A percentile compares a stretch with the other conserved stretches of the same genome.
Evolutionary conservation across 2,113 vertebrate species (phyloP).

Genomic region (Oncorhynchus clarkii): DNA sequence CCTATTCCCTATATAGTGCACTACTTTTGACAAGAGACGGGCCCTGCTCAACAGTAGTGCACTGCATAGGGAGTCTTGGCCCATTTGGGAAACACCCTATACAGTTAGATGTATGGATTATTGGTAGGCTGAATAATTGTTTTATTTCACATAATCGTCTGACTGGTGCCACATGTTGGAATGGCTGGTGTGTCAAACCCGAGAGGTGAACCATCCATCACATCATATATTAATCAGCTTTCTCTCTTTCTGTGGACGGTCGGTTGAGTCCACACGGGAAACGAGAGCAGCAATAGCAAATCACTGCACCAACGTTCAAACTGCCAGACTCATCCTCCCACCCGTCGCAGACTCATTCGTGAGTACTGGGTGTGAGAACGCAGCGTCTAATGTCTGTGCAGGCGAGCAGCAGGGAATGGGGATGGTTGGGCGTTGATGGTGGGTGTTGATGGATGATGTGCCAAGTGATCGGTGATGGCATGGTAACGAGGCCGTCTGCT

Average conservation of each 20-base stretch:
- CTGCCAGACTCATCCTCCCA: background rate
- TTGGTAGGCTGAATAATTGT: background rate
- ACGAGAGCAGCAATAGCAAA: background rate
- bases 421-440: constrained; percentile 18
- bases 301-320: background rate
- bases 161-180: background rate
- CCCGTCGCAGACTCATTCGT: background rate
- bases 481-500: constrained; percentile 50
- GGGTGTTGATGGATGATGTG: constrained; percentile 1
- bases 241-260: background rate
- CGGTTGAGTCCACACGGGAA: background rate
- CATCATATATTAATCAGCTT: background rate
- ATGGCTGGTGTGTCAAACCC: background rate
- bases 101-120: background rate
- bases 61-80: too few relatives aligned
- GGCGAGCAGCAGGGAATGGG: background rate
- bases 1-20: too few relatives aligned
- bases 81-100: too few relatives aligned
- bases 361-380: too few relatives aligned
- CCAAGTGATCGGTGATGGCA: constrained; percentile 35
- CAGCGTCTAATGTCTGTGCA: constrained; percentile 2
- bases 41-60: too few relatives aligned
- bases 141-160: background rate
- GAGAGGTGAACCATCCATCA: background rate
- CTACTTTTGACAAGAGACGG: too few relatives aligned